These are phyloP conservation scores for Amphiprion clarkii DNA, from an alignment of 2,797 vertebrate species.

Conservation along the genomic window DNA sequence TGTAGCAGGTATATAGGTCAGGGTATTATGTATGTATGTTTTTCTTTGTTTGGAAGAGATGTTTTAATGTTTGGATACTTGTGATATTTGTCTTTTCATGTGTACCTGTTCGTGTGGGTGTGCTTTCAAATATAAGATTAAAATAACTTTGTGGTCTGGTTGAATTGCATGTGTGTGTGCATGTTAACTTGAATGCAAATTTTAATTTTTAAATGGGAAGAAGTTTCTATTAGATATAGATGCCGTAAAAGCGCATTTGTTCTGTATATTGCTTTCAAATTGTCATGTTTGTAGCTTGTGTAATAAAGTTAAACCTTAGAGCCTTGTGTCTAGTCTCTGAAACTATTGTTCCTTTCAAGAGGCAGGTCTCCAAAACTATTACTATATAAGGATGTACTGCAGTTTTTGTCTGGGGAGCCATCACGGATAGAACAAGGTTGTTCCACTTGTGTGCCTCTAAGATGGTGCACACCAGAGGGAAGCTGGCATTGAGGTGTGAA, in stretches of 20 bases:
- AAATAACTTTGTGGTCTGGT: not conserved
- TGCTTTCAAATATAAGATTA: not conserved
- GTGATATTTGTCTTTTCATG: not conserved
- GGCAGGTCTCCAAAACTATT: conserved; percentile 65
- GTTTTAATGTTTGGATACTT: not conserved
- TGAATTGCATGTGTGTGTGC: conserved; percentile 5
- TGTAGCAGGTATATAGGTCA: conserved; percentile 53
- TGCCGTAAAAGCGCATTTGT: conserved; percentile 8
- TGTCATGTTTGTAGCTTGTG: conserved; percentile 47
- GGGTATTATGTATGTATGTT: conserved; percentile 36
- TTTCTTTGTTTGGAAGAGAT: not conserved
- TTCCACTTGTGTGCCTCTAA: conserved; percentile 69
- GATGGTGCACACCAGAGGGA: conserved; percentile 67
- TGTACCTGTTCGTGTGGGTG: not conserved
- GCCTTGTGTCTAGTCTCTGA: conserved; percentile 42
- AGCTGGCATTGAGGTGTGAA: conserved; percentile 53
- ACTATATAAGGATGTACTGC: conserved; percentile 60
- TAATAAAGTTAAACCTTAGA: conserved; percentile 75
- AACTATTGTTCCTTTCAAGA: conserved; percentile 57
- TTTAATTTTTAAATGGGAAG: conserved; percentile 30
- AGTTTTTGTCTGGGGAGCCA: conserved; percentile 62
- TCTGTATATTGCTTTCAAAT: conserved; percentile 41
- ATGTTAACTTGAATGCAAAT: not conserved
- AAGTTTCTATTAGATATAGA: conserved; percentile 16
- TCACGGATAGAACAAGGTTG: conserved; percentile 73